Conservation (phyloP, 92 coral and sea anemone genomes). For the Pocillopora meandrina region DNA sequence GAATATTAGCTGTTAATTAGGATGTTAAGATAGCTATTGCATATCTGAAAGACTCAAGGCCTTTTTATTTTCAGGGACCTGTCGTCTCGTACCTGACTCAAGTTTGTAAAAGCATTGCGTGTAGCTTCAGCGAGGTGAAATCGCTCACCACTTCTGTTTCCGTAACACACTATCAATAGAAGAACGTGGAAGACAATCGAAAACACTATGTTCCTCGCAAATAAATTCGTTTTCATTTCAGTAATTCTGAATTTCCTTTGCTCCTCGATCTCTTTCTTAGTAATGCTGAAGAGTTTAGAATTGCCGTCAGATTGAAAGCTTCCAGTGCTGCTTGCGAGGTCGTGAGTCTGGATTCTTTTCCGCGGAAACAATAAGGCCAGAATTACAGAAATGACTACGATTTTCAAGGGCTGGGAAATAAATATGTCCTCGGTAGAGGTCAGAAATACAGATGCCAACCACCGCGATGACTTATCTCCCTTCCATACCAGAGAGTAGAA, state of each 20-base stretch:
- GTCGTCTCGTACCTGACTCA: conserved; percentile 4
- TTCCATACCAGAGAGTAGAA: conserved; percentile 33
- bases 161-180: conserved; percentile 26
- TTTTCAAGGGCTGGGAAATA: conserved; percentile 48
- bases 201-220: conserved; percentile 16
- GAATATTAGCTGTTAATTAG: too few species aligned
- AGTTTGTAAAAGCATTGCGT: neutral
- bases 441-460: conserved; percentile 46
- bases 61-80: neutral
- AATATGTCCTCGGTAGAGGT: conserved; percentile 37
- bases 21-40: too few species aligned
- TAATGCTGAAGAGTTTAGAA: neutral
- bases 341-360: neutral
- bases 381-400: conserved; percentile 29
- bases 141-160: conserved; percentile 16
- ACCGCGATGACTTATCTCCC: conserved; percentile 31
- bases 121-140: conserved; percentile 11
- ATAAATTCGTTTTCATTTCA: neutral
- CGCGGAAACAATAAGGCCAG: conserved; percentile 4
- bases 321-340: neutral
- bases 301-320: neutral
- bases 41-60: neutral
- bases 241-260: conserved; percentile 10
- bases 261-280: neutral
- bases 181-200: conserved; percentile 12